Percentiles rank a stretch among this genome's conserved stretches.
These are phyloP conservation scores for Cliona cf. orientalis DNA, from an alignment of 37 sponge, comb jelly and placozoan genomes.

Conservation along the genomic window DNA sequence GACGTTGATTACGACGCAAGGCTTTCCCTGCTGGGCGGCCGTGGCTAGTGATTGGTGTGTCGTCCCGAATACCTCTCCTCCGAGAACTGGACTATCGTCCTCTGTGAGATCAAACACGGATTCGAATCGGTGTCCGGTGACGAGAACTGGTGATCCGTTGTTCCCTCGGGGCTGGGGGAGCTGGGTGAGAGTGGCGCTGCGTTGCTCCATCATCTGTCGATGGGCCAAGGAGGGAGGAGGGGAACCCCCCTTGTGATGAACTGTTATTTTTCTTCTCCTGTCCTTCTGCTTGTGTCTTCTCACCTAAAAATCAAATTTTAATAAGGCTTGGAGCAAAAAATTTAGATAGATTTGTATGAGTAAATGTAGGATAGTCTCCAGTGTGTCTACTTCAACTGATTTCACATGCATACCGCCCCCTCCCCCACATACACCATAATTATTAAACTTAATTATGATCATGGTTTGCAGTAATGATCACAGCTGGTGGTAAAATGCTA, in stretches of 20 bases:
- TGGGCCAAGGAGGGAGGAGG: neutral
- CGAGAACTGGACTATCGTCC: constrained; percentile 14
- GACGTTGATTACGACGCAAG: constrained; percentile 67
- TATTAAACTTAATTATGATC: too few species aligned
- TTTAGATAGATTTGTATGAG: too few species aligned
- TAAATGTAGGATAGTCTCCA: too few species aligned
- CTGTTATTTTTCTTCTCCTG: neutral
- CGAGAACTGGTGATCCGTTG: too few species aligned
- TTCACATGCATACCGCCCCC: too few species aligned
- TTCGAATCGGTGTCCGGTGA: neutral
- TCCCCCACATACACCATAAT: too few species aligned
- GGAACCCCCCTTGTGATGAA: neutral
- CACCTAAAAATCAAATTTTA: too few species aligned
- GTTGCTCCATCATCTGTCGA: too few species aligned
- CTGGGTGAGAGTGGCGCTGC: neutral
- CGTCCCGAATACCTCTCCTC: constrained; percentile 65
- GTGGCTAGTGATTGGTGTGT: constrained; percentile 37
- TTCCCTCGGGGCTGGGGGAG: neutral
- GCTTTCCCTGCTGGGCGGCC: constrained; percentile 50
- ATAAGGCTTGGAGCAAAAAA: too few species aligned
- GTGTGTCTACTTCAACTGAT: too few species aligned
- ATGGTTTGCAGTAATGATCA: too few species aligned
- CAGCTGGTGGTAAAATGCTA: neutral
- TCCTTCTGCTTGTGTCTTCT: neutral
- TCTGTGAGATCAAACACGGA: constrained; percentile 16